Evolutionary conservation across 2,888 invertebrate species (phyloP).

Genomic region (Caenorhabditis sp.): DNA sequence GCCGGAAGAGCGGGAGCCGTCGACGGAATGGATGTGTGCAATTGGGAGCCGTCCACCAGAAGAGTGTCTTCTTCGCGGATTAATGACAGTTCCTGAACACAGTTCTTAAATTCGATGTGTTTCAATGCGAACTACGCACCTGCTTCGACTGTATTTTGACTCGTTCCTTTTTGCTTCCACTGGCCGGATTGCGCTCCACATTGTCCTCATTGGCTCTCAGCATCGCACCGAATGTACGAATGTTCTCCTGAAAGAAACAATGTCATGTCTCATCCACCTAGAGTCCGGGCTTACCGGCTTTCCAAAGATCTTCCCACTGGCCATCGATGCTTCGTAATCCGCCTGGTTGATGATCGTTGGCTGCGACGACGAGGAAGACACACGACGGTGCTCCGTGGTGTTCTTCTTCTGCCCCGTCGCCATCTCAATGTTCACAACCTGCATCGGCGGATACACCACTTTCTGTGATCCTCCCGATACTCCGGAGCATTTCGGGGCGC

Average conservation of each 20-base stretch:
- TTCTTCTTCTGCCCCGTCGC: constrained; percentile 46
- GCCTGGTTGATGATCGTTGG: constrained; percentile 42
- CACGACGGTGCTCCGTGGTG: neutral
- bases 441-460: constrained; percentile 51
- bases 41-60: constrained; percentile 34
- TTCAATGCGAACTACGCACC: constrained; percentile 1
- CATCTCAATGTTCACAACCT: constrained; percentile 57
- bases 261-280: neutral
- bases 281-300: constrained; percentile 24
- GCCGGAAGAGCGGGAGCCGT: constrained; percentile 1
- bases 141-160: constrained; percentile 14
- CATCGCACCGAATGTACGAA: constrained; percentile 51
- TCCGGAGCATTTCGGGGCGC: no score
- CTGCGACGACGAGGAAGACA: no score
- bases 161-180: constrained; percentile 21
- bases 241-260: constrained; percentile 37
- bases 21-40: constrained; percentile 5
- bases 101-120: neutral
- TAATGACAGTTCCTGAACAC: constrained; percentile 43
- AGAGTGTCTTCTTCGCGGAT: constrained; percentile 55
- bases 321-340: constrained; percentile 49
- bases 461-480: no score
- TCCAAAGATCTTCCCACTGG: constrained; percentile 45
- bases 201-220: constrained; percentile 49
- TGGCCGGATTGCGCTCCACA: constrained; percentile 36